A percentile compares a stretch with the other conserved stretches of the same genome.
Evolutionary conservation across 2,888 invertebrate genomes (phyloP).

Genomic region (Drosophila seclusa): DNA sequence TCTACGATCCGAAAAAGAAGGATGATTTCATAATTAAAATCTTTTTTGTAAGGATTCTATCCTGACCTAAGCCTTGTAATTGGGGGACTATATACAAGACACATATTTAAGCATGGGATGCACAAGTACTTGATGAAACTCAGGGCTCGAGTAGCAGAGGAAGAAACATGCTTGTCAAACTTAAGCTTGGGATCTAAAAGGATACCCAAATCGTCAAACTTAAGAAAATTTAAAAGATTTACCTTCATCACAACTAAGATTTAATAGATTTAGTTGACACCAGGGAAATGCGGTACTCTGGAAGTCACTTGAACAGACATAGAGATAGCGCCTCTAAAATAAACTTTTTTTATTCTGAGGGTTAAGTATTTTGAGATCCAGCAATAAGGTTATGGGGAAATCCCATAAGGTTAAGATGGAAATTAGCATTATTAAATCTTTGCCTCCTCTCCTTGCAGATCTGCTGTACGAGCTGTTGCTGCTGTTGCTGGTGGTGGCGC

Average conservation of each 20-base stretch:
- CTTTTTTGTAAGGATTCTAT: neutral
- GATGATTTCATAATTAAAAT: neutral
- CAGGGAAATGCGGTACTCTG: neutral
- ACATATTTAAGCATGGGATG: neutral
- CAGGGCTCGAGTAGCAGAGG: neutral
- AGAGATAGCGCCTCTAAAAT: neutral
- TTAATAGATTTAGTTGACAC: neutral
- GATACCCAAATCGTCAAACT: neutral
- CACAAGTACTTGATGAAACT: neutral
- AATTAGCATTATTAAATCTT: neutral
- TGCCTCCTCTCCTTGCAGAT: constrained; percentile 49
- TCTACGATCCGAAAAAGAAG: neutral
- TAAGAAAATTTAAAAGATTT: neutral
- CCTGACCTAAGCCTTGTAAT: neutral
- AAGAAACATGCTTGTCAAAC: neutral
- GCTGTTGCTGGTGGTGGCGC: constrained; percentile 52
- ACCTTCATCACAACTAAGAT: neutral
- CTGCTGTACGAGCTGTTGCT: constrained; percentile 63
- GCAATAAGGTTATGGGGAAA: neutral
- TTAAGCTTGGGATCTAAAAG: neutral
- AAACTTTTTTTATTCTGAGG: neutral
- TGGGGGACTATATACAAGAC: neutral
- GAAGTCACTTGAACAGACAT: neutral
- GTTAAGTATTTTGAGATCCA: neutral
- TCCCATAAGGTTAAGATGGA: neutral